Evolutionary conservation across 2,888 invertebrate species (phyloP), one percentile per base, ranked within the genome.

Genomic region (Xanthia togata): DNA sequence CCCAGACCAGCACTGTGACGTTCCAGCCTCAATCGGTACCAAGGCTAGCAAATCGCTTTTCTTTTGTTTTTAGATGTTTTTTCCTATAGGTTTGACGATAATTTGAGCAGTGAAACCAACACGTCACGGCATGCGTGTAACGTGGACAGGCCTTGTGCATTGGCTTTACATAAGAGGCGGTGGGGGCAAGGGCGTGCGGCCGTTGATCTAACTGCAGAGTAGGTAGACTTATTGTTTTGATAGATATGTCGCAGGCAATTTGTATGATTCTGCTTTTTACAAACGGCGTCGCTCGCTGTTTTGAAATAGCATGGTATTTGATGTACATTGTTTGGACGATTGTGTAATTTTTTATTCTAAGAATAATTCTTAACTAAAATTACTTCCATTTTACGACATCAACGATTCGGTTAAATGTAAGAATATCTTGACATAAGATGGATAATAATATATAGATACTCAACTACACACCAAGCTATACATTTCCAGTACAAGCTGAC

Each of bases 111-210:
- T n/a, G 6, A 8, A 62, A 1, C 1, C 17, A 17, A 64, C 17
- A 74, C 38, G 79, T 62, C 47, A 82, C 79, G 79, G 47, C 44
- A 55, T 23, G 26, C 31, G 71, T 53, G 72, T 60, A 80, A 73
- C 35, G 89, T 64, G 75, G 81, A 88, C 84, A 70, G 68, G 31
- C 85, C 60, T 79, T 67, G 76, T 73, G 62, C 79, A 79, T 91
- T 90, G 87, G 91, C 81, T 95, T 93, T 93, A 91, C 93, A 92
- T 94, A 94, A 94, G 93, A 91, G 89, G 88, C 88, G 93, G 93
- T 88, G 93, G 92, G 87, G 81, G 89, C 94, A 94, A 95, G 95
- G 94, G 94, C 94, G 91, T 85, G 81, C 90, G 94, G 94, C 88
- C 94, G 86, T 93, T 94, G 94, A 89, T 92, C 94, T 91, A 91